Percentiles rank a stretch among this genome's conserved stretches.
phyloP scores from a whole-genome alignment of 2,113 vertebrate species.

The Trematomus loennbergii region DNA sequence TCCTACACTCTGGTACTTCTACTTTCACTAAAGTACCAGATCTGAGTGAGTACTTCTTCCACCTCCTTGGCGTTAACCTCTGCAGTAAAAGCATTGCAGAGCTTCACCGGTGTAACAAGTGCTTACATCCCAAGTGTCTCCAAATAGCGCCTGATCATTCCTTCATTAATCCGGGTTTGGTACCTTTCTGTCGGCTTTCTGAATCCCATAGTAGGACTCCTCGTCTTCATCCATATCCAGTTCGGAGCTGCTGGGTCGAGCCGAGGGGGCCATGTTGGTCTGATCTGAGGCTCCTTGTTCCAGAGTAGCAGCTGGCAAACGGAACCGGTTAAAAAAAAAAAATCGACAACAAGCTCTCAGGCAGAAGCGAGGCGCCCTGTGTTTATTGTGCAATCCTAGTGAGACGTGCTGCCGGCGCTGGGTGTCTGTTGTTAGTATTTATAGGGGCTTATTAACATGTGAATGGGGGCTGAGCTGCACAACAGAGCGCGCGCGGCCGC shows the following conservation, averaged over 20 bases:
- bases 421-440: conserved; percentile 80
- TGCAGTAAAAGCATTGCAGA: background rate
- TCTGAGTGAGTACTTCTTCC: no score
- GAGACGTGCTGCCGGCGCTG: conserved; percentile 71
- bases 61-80: no score
- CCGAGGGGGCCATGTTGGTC: conserved; percentile 85
- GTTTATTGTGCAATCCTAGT: conserved; percentile 69
- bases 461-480: conserved; percentile 79
- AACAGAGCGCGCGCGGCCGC: conserved; percentile 72
- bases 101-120: conserved; percentile 34
- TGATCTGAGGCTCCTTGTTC: conserved; percentile 27
- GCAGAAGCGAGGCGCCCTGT: conserved; percentile 60
- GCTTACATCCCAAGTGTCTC: conserved; percentile 16
- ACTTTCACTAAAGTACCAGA: no score
- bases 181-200: conserved; percentile 87
- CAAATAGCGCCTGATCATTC: background rate
- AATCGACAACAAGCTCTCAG: conserved; percentile 42
- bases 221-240: conserved; percentile 74
- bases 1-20: no score
- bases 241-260: conserved; percentile 70
- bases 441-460: conserved; percentile 87
- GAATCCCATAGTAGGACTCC: conserved; percentile 74
- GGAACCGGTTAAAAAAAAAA: conserved; percentile 52
- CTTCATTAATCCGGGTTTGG: no score
- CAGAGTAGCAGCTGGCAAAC: conserved; percentile 69